Percentiles rank a stretch among this genome's conserved stretches.
Evolutionary conservation across 2,888 invertebrate genomes (phyloP).

Genomic region (Neoitamus cyanurus): DNA sequence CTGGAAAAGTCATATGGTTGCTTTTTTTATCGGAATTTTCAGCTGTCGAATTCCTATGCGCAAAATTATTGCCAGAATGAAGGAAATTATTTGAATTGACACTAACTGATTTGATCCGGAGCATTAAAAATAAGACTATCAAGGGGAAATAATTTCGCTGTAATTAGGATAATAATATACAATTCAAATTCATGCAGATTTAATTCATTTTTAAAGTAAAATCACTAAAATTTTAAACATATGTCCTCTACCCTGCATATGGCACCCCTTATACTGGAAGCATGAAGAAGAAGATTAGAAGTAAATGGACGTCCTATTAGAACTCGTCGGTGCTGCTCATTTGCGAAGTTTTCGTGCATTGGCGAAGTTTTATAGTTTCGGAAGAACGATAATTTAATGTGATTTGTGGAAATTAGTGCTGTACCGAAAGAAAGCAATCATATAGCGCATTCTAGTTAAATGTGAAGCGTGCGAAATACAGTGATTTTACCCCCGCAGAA

Average conservation of each 20-base stretch:
- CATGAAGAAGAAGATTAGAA: neutral
- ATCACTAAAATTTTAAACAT: neutral
- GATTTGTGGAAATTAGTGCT: neutral
- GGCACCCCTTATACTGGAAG: neutral
- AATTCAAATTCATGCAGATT: neutral
- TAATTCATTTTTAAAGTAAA: neutral
- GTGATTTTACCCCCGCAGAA: neutral
- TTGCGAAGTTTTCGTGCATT: neutral
- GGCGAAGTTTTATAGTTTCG: neutral
- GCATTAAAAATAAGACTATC: neutral
- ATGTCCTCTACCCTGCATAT: neutral
- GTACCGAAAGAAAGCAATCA: neutral
- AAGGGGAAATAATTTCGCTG: neutral
- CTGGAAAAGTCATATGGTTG: neutral
- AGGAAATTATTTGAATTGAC: neutral
- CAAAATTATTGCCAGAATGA: neutral
- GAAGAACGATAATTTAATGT: neutral
- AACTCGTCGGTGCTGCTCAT: neutral
- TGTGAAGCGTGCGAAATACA: neutral
- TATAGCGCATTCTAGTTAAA: neutral
- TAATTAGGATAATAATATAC: neutral
- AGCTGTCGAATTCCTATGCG: neutral
- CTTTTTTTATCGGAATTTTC: neutral
- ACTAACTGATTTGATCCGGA: neutral
- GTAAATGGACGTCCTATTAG: conserved; percentile 1